Evolutionary conservation across 2,113 vertebrate genomes (phyloP).

Genomic region (Siphamia tubifer): DNA sequence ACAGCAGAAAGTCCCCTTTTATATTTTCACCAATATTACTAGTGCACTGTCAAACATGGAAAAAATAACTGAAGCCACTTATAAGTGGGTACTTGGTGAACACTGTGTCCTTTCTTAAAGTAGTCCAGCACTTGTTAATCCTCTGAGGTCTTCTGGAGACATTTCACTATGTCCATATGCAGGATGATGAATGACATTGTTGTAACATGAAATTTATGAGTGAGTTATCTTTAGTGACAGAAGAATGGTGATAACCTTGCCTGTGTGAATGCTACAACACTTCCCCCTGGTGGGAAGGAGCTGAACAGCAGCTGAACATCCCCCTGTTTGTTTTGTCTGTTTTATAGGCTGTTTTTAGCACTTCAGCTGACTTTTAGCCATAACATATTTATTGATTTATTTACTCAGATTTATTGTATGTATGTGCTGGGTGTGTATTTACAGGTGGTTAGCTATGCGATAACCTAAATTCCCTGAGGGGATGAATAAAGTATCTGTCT

Average conservation of each 20-base stretch:
- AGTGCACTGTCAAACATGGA: too few species aligned
- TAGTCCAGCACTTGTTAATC: conserved; percentile 51
- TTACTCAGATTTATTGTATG: too few species aligned
- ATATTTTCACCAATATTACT: too few species aligned
- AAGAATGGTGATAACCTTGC: not conserved
- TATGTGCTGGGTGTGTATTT: too few species aligned
- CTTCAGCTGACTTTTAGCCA: too few species aligned
- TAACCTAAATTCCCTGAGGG: too few species aligned
- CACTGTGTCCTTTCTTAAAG: conserved; percentile 48
- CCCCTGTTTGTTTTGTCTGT: too few species aligned
- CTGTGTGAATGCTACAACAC: conserved; percentile 15
- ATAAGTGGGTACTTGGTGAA: not conserved
- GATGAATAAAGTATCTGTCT: too few species aligned
- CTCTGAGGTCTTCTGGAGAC: conserved; percentile 36
- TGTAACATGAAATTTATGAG: conserved; percentile 41
- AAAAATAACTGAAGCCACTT: not conserved
- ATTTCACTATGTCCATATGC: conserved; percentile 14
- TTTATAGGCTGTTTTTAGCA: too few species aligned
- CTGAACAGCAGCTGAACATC: conserved; percentile 12
- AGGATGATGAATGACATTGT: conserved; percentile 54
- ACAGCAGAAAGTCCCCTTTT: too few species aligned
- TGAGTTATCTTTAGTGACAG: conserved; percentile 49
- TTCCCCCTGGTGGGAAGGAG: conserved; percentile 45
- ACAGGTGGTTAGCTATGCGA: too few species aligned
- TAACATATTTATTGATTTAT: too few species aligned